These are phyloP conservation scores for Malurus elegans DNA, from an alignment of 2,113 vertebrate species.

Conservation along the genomic window DNA sequence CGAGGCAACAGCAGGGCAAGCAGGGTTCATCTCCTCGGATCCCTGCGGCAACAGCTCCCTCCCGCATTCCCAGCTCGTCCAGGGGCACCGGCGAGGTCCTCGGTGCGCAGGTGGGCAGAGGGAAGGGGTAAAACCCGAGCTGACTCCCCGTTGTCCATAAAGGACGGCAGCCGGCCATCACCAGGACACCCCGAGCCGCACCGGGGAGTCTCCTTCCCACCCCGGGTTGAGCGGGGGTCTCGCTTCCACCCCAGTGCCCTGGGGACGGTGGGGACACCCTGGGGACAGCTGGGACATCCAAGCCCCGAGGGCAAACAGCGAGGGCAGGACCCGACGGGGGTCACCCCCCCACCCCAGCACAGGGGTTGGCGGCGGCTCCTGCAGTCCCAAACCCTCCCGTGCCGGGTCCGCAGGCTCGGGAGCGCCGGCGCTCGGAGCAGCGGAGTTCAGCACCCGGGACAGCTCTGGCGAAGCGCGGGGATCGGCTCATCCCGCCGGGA, in stretches of 20 bases:
- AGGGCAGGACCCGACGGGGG: not conserved
- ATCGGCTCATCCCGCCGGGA: accelerated
- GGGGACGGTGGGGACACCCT: not conserved
- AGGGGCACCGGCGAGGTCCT: accelerated
- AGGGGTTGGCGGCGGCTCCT: not conserved
- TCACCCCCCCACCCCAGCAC: accelerated
- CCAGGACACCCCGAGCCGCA: accelerated
- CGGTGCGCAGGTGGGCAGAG: accelerated
- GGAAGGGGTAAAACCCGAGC: not conserved
- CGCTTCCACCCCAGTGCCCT: accelerated
- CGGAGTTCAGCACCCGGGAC: slow-evolving; percentile 17
- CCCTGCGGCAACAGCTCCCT: not conserved
- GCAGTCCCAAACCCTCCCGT: not conserved
- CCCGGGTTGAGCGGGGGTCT: too few species aligned
- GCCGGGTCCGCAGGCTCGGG: not conserved
- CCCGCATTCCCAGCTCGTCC: not conserved
- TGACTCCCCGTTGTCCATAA: not conserved
- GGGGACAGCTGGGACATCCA: not conserved
- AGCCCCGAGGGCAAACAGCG: not conserved
- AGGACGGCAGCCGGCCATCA: not conserved
- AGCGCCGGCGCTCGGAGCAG: not conserved
- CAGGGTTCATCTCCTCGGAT: not conserved
- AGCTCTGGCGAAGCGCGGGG: not conserved
- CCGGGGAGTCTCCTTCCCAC: not conserved
- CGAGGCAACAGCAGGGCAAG: not conserved